Evolutionary conservation across 2,888 invertebrate genomes (phyloP).

Genomic region (Apamea monoglypha): DNA sequence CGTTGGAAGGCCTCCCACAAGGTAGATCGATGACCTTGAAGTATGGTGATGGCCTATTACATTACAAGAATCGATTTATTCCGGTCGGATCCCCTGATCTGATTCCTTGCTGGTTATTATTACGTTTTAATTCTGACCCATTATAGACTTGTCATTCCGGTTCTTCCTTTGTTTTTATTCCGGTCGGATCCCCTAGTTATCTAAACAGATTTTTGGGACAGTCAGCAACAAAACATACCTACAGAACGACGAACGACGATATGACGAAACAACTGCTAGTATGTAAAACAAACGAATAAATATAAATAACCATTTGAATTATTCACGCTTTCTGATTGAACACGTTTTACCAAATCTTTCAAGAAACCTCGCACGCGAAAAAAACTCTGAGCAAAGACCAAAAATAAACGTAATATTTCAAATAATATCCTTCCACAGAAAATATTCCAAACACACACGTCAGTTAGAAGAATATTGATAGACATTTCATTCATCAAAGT

Average conservation of each 20-base stretch:
- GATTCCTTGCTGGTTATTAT: too few relatives aligned
- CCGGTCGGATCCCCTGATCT: too few relatives aligned
- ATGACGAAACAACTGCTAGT: background rate
- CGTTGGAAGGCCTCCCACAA: too few relatives aligned
- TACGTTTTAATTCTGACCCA: too few relatives aligned
- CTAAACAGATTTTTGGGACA: too few relatives aligned
- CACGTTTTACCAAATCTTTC: background rate
- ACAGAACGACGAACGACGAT: too few relatives aligned
- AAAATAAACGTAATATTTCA: constrained; percentile 1
- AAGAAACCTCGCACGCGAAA: background rate
- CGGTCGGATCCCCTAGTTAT: too few relatives aligned
- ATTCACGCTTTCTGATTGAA: background rate
- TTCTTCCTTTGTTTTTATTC: too few relatives aligned
- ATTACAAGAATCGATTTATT: background rate
- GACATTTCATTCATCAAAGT: constrained; percentile 55
- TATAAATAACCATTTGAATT: background rate
- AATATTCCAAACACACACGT: constrained; percentile 37
- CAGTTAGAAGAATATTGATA: constrained; percentile 38
- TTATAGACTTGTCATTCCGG: too few relatives aligned
- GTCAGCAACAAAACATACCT: too few relatives aligned
- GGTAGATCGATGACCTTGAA: too few relatives aligned
- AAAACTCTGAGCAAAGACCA: background rate
- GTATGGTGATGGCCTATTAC: background rate
- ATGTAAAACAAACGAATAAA: background rate
- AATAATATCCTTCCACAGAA: constrained; percentile 20